Evolutionary conservation across 2,113 vertebrate genomes (phyloP).

Genomic region (Mixornis gularis): DNA sequence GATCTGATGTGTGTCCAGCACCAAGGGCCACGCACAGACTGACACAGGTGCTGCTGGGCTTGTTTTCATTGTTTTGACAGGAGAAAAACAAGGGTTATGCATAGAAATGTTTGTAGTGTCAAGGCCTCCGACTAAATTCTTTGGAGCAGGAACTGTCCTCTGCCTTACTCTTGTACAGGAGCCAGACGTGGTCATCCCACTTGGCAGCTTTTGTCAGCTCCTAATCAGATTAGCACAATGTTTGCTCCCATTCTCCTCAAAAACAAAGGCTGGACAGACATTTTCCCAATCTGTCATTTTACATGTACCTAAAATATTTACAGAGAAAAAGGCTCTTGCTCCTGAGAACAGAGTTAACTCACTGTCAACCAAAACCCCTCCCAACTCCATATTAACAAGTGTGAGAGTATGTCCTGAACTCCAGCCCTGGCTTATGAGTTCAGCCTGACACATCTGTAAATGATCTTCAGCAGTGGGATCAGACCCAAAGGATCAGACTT

Average conservation of each 20-base stretch:
- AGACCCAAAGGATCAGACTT: slow-evolving; percentile 50
- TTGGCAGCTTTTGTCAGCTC: not conserved
- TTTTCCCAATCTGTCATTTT: not conserved
- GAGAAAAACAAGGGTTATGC: not conserved
- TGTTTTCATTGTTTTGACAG: not conserved
- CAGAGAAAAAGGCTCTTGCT: slow-evolving; percentile 8
- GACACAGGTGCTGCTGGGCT: not conserved
- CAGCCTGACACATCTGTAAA: slow-evolving; percentile 66
- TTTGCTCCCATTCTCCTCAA: slow-evolving; percentile 14
- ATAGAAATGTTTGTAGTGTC: slow-evolving; percentile 2
- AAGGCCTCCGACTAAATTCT: slow-evolving; percentile 12
- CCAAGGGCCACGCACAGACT: not conserved
- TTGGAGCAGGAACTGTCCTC: not conserved
- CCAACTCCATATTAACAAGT: slow-evolving; percentile 41
- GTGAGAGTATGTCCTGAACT: slow-evolving; percentile 44
- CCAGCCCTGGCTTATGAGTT: slow-evolving; percentile 41
- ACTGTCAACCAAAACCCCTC: slow-evolving; percentile 32
- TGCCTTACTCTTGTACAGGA: not conserved
- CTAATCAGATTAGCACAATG: not conserved
- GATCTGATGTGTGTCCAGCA: not conserved
- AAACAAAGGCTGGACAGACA: slow-evolving; percentile 7
- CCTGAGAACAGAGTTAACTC: slow-evolving; percentile 20
- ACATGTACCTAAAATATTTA: slow-evolving; percentile 17
- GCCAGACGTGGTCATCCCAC: not conserved
- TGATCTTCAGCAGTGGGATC: slow-evolving; percentile 42